Evolutionary conservation across 2,888 invertebrate genomes (phyloP).

Genomic region (Gymnosoma rotundatum): DNA sequence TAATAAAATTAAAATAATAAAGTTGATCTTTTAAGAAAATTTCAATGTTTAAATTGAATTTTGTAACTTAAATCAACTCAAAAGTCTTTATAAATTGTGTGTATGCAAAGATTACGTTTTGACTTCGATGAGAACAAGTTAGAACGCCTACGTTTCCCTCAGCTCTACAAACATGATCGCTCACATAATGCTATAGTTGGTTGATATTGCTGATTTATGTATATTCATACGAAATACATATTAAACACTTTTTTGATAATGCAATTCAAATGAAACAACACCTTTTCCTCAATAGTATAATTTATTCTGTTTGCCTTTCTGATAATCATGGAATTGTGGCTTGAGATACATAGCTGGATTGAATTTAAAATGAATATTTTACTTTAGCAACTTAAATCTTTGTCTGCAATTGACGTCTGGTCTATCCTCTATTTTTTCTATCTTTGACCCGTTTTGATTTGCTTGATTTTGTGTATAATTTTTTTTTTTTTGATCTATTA

Average conservation of each 20-base stretch:
- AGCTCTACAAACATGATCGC: constrained; percentile 41
- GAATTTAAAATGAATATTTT: neutral
- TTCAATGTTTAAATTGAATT: neutral
- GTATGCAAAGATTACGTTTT: constrained; percentile 27
- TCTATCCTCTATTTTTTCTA: neutral
- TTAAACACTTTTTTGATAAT: constrained; percentile 17
- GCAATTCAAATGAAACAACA: constrained; percentile 25
- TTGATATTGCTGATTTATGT: constrained; percentile 3
- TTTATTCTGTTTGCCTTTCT: neutral
- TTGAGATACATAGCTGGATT: neutral
- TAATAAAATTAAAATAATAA: constrained; percentile 7
- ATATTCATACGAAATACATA: constrained; percentile 24
- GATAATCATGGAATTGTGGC: too few species aligned
- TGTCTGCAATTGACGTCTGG: neutral
- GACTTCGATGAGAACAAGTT: constrained; percentile 66
- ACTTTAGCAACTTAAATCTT: neutral
- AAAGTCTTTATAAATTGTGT: neutral
- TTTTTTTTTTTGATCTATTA: constrained; percentile 39
- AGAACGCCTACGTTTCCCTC: constrained; percentile 70
- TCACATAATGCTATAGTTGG: constrained; percentile 27
- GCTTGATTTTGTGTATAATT: constrained; percentile 8
- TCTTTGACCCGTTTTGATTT: neutral
- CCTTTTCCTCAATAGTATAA: constrained; percentile 20
- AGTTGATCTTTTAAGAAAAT: neutral
- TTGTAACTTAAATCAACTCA: neutral